Evolutionary conservation across 2,113 vertebrate genomes (phyloP).

Genomic region (Rhynchopsitta pachyrhyncha): DNA sequence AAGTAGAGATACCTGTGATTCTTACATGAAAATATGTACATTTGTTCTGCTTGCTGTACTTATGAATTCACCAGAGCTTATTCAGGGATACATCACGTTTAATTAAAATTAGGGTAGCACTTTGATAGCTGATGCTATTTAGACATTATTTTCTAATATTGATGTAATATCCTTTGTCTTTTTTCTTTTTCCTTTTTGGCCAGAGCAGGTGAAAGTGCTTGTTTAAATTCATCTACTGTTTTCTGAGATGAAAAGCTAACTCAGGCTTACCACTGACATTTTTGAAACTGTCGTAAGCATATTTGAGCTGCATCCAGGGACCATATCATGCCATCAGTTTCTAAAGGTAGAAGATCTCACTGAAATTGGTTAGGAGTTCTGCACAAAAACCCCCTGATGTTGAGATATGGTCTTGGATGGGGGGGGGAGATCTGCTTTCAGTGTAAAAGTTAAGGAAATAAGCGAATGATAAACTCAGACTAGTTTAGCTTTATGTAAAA

Average conservation of each 20-base stretch:
- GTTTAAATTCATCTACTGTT: slow-evolving; percentile 18
- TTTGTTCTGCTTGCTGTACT: not conserved
- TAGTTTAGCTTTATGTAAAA: not conserved
- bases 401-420: not conserved
- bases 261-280: slow-evolving; percentile 36
- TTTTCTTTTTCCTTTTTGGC: not conserved
- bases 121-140: not conserved
- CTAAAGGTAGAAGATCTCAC: not conserved
- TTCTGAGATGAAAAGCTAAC: slow-evolving; percentile 31
- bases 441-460: not conserved
- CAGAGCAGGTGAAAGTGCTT: slow-evolving; percentile 12
- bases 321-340: slow-evolving; percentile 12
- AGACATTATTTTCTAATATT: not conserved
- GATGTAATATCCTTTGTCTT: not conserved
- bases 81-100: not conserved
- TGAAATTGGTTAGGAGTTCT: not conserved
- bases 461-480: not conserved
- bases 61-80: not conserved
- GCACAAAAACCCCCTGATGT: not conserved
- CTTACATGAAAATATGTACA: not conserved
- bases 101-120: not conserved
- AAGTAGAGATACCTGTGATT: not conserved
- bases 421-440: not conserved
- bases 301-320: not conserved
- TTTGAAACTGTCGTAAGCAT: slow-evolving; percentile 26